Conservation (phyloP, 2,888 invertebrate species). For the Nomada flava region DNA sequence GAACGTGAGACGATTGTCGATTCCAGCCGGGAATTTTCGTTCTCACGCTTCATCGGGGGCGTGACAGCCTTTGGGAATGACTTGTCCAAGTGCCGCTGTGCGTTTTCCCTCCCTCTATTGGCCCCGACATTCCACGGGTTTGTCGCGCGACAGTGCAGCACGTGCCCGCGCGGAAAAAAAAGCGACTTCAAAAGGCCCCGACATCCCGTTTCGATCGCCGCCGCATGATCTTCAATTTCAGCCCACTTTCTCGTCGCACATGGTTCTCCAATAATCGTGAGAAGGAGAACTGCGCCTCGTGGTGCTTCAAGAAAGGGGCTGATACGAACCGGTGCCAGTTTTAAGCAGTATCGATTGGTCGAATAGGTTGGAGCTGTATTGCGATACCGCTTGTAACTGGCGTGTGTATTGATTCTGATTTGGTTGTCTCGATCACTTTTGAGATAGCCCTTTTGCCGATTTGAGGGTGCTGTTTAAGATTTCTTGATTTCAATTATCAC, state of each 20-base stretch:
- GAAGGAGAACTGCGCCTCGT: conserved; percentile 28
- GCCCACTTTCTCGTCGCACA: conserved; percentile 50
- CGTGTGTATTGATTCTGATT: no score
- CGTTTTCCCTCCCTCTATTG: conserved; percentile 47
- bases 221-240: conserved; percentile 51
- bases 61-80: conserved; percentile 60
- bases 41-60: conserved; percentile 57
- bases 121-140: conserved; percentile 53
- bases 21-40: conserved; percentile 50
- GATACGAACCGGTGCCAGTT: no score
- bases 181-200: conserved; percentile 36
- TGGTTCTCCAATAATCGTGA: conserved; percentile 61
- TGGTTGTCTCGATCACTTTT: no score
- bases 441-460: no score
- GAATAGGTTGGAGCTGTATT: no score
- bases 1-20: conserved; percentile 71
- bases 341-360: no score
- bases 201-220: conserved; percentile 29
- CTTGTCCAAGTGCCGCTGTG: conserved; percentile 32
- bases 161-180: conserved; percentile 44
- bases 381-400: no score
- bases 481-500: no score
- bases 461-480: no score
- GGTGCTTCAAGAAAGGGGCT: background rate
- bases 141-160: conserved; percentile 48